Conservation (phyloP, 2,113 vertebrate species). For the Aspiorhynchus laticeps region DNA sequence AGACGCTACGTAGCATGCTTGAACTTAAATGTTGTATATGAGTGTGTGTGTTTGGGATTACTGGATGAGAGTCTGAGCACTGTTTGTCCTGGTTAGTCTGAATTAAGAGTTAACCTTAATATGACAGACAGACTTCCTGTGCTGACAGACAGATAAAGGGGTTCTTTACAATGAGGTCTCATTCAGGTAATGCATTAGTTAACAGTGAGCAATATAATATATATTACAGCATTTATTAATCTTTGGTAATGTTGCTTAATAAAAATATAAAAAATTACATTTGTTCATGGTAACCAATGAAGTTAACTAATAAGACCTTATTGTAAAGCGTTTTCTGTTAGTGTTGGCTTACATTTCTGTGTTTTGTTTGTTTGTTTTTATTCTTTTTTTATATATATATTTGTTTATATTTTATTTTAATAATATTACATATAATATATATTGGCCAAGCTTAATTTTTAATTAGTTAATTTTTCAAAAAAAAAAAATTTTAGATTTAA, state of each 20-base stretch:
- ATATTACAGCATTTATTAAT: neutral
- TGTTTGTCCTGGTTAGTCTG: conserved; percentile 63
- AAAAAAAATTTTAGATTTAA: neutral
- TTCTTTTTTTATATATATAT: neutral
- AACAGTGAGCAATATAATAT: neutral
- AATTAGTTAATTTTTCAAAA: too few species aligned
- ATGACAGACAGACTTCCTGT: conserved; percentile 84
- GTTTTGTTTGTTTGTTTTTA: neutral
- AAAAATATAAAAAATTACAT: neutral
- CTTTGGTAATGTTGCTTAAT: neutral
- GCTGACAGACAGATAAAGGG: conserved; percentile 55
- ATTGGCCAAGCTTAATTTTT: too few species aligned
- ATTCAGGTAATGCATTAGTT: neutral
- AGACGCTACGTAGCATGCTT: neutral
- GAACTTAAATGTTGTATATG: conserved; percentile 47
- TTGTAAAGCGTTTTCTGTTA: neutral
- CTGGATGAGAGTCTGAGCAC: conserved; percentile 35
- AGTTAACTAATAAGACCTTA: neutral
- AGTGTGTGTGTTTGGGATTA: conserved; percentile 42
- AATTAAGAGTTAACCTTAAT: conserved; percentile 83
- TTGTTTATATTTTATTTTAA: neutral
- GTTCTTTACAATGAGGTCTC: neutral
- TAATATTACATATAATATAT: too few species aligned
- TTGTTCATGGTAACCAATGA: neutral
- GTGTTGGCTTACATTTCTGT: neutral